Evolutionary conservation across 2,113 vertebrate species (phyloP).

Genomic region (Sceloporus undulatus): DNA sequence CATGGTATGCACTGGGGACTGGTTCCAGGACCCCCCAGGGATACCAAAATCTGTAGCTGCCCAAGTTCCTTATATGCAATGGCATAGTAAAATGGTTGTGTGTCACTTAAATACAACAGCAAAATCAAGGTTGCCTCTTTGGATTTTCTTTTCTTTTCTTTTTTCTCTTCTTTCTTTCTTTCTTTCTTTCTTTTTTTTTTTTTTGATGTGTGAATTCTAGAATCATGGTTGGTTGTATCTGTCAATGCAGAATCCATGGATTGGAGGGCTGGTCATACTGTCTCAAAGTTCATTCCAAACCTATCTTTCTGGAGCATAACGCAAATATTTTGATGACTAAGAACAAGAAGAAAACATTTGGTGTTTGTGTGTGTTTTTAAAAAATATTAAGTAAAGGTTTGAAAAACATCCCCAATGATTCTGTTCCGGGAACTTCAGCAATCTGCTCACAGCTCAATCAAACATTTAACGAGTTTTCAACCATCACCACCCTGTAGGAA

Average conservation of each 20-base stretch:
- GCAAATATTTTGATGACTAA: neutral
- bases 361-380: constrained; percentile 10
- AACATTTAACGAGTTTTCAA: constrained; percentile 15
- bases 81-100: too few species aligned
- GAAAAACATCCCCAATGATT: constrained; percentile 23
- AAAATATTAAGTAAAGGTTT: neutral
- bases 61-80: too few species aligned
- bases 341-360: constrained; percentile 36
- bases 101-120: too few species aligned
- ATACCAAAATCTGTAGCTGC: too few species aligned
- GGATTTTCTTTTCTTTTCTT: too few species aligned
- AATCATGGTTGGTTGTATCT: neutral
- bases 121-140: too few species aligned
- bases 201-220: too few species aligned
- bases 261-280: too few species aligned
- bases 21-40: too few species aligned
- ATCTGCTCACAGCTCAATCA: constrained; percentile 37
- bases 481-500: constrained; percentile 28
- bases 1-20: neutral
- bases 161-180: too few species aligned
- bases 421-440: neutral
- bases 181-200: too few species aligned
- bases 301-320: neutral
- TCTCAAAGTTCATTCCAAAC: too few species aligned
- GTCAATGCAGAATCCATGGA: neutral